These are phyloP conservation scores for Heterotilapia buettikoferi DNA, from an alignment of 2,113 vertebrate species.

Conservation along the genomic window DNA sequence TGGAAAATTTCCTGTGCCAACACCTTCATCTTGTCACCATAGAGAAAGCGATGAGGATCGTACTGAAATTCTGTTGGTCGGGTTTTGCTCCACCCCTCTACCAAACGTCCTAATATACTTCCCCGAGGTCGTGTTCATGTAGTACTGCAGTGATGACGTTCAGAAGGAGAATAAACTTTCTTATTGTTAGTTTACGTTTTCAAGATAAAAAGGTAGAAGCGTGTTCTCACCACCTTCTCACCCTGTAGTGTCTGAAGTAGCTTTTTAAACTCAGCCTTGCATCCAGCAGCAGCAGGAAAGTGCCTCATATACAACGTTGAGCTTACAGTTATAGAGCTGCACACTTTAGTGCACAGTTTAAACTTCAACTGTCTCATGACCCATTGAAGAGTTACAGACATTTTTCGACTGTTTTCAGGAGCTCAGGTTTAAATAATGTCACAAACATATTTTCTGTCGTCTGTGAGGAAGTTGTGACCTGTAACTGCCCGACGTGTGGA, in stretches of 20 bases:
- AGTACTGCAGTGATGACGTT: neutral
- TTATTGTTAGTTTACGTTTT: neutral
- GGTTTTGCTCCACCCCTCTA: neutral
- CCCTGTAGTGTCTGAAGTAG: neutral
- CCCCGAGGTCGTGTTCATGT: neutral
- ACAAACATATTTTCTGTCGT: neutral
- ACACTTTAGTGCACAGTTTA: neutral
- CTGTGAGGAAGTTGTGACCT: neutral
- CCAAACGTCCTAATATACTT: rapidly evolving
- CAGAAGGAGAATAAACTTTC: neutral
- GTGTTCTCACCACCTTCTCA: rapidly evolving
- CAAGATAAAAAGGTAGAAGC: rapidly evolving
- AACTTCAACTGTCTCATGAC: neutral
- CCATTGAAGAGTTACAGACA: neutral
- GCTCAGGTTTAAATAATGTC: neutral
- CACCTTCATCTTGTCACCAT: neutral
- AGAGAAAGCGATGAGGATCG: neutral
- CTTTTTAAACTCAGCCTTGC: neutral
- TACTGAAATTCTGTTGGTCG: neutral
- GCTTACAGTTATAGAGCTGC: neutral
- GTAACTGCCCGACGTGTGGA: neutral
- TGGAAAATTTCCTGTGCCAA: neutral
- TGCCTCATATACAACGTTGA: neutral
- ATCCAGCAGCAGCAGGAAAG: neutral
- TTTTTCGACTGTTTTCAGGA: neutral